These are phyloP conservation scores for Hyperoplus lanceolatus DNA, from an alignment of 2,797 vertebrate genomes.

Conservation along the genomic window DNA sequence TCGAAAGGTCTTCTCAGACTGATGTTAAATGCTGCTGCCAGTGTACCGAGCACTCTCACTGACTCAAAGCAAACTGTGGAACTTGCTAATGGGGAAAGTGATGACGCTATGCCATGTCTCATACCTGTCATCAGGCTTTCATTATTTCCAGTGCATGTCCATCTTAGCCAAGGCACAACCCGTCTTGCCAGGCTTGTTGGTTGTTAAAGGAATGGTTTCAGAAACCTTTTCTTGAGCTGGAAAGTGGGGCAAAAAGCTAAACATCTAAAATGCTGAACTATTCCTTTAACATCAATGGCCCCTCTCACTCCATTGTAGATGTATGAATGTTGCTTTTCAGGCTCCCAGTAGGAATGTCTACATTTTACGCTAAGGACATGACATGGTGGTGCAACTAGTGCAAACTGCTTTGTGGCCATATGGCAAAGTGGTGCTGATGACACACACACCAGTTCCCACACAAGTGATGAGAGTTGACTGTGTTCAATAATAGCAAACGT, in stretches of 20 bases:
- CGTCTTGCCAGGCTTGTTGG: not conserved
- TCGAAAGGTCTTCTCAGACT: conserved; percentile 16
- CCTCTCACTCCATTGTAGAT: conserved; percentile 2
- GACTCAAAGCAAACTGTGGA: conserved; percentile 4
- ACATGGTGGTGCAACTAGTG: conserved; percentile 15
- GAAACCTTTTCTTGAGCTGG: too few species aligned
- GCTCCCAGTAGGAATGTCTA: conserved; percentile 16
- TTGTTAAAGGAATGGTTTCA: not conserved
- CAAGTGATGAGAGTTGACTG: not conserved
- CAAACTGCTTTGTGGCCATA: not conserved
- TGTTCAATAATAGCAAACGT: not conserved
- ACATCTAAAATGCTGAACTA: too few species aligned
- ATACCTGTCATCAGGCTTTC: not conserved
- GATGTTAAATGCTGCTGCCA: conserved; percentile 11
- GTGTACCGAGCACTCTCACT: not conserved
- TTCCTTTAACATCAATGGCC: not conserved
- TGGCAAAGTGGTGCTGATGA: not conserved
- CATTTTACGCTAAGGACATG: conserved; percentile 17
- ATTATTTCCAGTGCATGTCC: not conserved
- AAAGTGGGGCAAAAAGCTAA: too few species aligned
- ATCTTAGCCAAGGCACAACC: not conserved
- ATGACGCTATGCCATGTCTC: not conserved
- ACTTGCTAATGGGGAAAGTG: conserved; percentile 4
- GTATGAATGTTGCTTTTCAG: conserved; percentile 30
- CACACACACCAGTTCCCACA: not conserved